Evolutionary conservation across 2,888 invertebrate genomes (phyloP).

Genomic region (Linhomoeus sp.): DNA sequence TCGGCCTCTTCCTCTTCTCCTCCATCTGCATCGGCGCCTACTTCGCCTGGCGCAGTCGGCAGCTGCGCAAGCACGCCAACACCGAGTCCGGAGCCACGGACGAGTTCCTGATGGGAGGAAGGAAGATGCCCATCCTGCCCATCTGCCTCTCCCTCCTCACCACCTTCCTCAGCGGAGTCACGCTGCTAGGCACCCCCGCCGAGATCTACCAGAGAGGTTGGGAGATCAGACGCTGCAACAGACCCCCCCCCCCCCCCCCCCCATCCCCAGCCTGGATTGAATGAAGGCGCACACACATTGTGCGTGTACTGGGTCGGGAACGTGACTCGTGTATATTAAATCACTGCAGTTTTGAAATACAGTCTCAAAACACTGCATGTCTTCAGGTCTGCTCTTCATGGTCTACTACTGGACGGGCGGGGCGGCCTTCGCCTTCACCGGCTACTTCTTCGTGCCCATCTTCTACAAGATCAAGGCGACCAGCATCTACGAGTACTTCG

Average conservation of each 20-base stretch:
- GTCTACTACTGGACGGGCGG: constrained; percentile 7
- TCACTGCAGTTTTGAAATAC: too few relatives aligned
- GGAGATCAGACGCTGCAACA: too few relatives aligned
- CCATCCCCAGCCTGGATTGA: too few relatives aligned
- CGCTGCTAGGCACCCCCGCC: constrained; percentile 61
- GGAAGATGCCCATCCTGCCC: constrained; percentile 57
- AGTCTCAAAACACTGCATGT: too few relatives aligned
- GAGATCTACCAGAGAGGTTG: constrained; percentile 46
- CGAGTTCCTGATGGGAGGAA: constrained; percentile 64
- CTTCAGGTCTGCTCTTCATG: too few relatives aligned
- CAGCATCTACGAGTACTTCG: constrained; percentile 13
- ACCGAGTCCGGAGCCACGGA: constrained; percentile 49
- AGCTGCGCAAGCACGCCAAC: constrained; percentile 26
- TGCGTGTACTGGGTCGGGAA: too few relatives aligned
- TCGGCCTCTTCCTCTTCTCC: constrained; percentile 4
- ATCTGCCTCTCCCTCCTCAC: constrained; percentile 75
- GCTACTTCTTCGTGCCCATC: constrained; percentile 12
- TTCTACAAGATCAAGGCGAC: constrained; percentile 11
- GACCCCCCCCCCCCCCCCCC: too few relatives aligned
- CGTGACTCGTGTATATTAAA: too few relatives aligned
- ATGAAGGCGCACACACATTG: too few relatives aligned
- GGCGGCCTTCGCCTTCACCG: constrained; percentile 9
- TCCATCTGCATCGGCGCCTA: constrained; percentile 11
- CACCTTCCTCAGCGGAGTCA: constrained; percentile 76
- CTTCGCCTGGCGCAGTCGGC: constrained; percentile 4